Percentiles rank a stretch among this genome's conserved stretches.
Evolutionary conservation across 2,113 vertebrate species (phyloP).

Genomic region (Micronycteris hirsuta): DNA sequence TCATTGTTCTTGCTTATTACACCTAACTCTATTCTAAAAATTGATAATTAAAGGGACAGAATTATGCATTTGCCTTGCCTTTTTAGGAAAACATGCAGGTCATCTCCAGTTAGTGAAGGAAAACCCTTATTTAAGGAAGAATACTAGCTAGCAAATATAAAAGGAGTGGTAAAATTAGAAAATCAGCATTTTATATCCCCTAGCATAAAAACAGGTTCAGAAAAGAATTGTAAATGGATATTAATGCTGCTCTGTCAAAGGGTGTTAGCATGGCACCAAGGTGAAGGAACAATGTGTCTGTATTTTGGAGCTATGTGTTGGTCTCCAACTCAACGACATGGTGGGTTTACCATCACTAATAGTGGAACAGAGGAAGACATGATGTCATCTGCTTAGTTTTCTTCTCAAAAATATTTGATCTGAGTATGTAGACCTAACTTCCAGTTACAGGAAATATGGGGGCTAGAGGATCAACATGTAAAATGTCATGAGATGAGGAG

Average conservation of each 20-base stretch:
- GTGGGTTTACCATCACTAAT: not conserved
- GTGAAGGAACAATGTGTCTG: not conserved
- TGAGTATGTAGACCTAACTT: not conserved
- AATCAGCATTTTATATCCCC: not conserved
- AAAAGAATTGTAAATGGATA: not conserved
- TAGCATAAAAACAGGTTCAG: not conserved
- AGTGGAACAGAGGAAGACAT: not conserved
- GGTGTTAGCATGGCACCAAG: not conserved
- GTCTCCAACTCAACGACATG: not conserved
- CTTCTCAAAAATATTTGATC: not conserved
- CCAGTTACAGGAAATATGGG: not conserved
- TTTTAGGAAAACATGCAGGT: not conserved
- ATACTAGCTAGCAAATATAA: not conserved
- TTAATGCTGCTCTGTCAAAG: not conserved
- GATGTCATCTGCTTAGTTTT: not conserved
- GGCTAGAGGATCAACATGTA: not conserved
- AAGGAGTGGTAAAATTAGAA: not conserved
- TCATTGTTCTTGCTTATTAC: not conserved
- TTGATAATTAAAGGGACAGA: slow-evolving; percentile 8
- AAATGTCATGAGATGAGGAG: not conserved
- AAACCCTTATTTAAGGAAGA: not conserved
- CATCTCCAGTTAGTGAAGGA: not conserved
- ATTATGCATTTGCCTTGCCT: not conserved
- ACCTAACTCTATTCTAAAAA: not conserved
- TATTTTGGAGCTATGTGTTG: not conserved